A percentile compares a stretch with the other conserved stretches of the same genome.
Evolutionary conservation across 1,140 invertebrate species (phyloP).

Genomic region (Sarcophaga bullata): DNA sequence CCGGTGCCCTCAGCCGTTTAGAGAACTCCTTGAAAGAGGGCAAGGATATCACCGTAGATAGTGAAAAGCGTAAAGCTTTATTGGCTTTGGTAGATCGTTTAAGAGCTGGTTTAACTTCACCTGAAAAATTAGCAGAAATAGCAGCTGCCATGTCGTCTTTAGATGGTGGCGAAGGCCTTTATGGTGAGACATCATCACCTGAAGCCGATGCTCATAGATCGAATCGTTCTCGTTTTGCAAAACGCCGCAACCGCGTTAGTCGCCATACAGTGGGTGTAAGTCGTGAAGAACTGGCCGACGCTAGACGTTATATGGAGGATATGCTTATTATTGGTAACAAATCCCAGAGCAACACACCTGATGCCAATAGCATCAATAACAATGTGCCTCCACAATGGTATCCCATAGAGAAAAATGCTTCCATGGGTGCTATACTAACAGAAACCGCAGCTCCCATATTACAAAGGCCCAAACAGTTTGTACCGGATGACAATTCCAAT

Average conservation of each 20-base stretch:
- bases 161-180: constrained; percentile 30
- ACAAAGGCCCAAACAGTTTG: constrained; percentile 59
- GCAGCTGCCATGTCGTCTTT: constrained; percentile 20
- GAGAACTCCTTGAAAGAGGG: constrained; percentile 75
- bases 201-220: constrained; percentile 51
- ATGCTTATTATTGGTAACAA: constrained; percentile 67
- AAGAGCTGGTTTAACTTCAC: constrained; percentile 73
- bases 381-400: constrained; percentile 46
- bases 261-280: constrained; percentile 85
- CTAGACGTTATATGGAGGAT: constrained; percentile 77
- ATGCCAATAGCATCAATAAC: constrained; percentile 4
- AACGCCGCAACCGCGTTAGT: constrained; percentile 68
- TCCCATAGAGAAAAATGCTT: constrained; percentile 57
- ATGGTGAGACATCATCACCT: constrained; percentile 46
- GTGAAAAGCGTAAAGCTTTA: constrained; percentile 72
- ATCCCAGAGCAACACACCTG: constrained; percentile 49
- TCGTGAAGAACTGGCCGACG: constrained; percentile 79
- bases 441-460: constrained; percentile 59
- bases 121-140: constrained; percentile 63
- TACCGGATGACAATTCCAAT: constrained; percentile 46
- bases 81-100: constrained; percentile 79
- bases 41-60: constrained; percentile 67
- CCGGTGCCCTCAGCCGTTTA: constrained; percentile 78
- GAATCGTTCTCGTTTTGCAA: constrained; percentile 62
- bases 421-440: constrained; percentile 52